Evolutionary conservation across 2,113 vertebrate species (phyloP).

Genomic region (Tyto alba): DNA sequence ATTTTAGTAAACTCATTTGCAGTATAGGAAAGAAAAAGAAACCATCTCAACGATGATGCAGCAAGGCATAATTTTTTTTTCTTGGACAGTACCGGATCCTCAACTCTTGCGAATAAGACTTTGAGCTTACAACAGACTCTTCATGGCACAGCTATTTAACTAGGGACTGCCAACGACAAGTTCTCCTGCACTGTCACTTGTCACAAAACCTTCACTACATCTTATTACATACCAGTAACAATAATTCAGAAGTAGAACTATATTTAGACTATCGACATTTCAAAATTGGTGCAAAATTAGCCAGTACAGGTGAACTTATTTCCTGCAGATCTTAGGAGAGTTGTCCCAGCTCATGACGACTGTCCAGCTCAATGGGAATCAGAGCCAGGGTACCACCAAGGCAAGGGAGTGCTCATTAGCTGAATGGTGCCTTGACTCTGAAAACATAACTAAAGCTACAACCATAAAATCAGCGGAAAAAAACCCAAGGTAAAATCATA

Average conservation of each 20-base stretch:
- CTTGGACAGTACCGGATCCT: not conserved
- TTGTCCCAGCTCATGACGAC: not conserved
- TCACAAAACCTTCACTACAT: not conserved
- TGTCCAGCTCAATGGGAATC: fast-evolving
- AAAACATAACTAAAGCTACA: not conserved
- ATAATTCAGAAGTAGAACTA: not conserved
- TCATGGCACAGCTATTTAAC: not conserved
- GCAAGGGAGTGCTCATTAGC: not conserved
- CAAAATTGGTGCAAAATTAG: not conserved
- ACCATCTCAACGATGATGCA: not conserved
- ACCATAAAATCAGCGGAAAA: not conserved
- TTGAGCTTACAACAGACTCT: not conserved
- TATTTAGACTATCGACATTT: not conserved
- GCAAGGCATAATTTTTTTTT: not conserved
- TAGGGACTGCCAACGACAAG: not conserved
- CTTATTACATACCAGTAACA: not conserved
- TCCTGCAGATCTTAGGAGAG: not conserved
- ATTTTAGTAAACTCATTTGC: not conserved
- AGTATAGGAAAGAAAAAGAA: not conserved
- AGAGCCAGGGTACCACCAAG: not conserved
- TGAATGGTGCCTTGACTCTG: not conserved
- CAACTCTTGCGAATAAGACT: not conserved
- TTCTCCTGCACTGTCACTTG: not conserved
- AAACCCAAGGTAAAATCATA: not conserved
- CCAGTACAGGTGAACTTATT: not conserved